Percentiles rank a stretch among this genome's conserved stretches.
phyloP scores from a whole-genome alignment of 2,888 invertebrate species.

The Cephus nigrinus region DNA sequence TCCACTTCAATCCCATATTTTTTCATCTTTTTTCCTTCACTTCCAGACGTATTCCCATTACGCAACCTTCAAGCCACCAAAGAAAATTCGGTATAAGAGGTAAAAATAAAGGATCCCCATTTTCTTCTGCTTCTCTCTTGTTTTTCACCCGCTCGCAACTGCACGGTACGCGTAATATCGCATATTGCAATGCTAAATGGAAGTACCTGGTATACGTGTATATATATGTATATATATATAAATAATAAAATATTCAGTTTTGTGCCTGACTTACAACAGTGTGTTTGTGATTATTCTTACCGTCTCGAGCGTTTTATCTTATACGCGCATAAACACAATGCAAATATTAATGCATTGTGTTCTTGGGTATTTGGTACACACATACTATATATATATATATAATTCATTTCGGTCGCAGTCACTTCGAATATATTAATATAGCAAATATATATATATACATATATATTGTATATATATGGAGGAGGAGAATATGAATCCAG shows the following conservation, averaged over 20 bases:
- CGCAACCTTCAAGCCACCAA: constrained; percentile 42
- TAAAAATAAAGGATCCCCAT: constrained; percentile 28
- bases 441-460: background rate
- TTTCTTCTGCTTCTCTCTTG: background rate
- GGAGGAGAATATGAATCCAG: constrained; percentile 30
- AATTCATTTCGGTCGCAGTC: background rate
- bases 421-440: background rate
- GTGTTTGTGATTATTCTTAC: constrained; percentile 6
- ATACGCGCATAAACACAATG: background rate
- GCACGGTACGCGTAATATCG: background rate
- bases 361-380: background rate
- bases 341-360: background rate
- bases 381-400: background rate
- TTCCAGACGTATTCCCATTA: background rate
- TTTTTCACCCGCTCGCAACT: constrained; percentile 6
- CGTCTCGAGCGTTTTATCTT: background rate
- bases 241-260: constrained; percentile 48
- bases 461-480: background rate
- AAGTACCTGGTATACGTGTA: constrained; percentile 9
- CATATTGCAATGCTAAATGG: constrained; percentile 19
- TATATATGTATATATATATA: constrained; percentile 27
- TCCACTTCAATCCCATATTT: constrained; percentile 17
- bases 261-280: constrained; percentile 46
- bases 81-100: constrained; percentile 42
- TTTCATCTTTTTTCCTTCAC: constrained; percentile 1